phyloP scores from a whole-genome alignment of 2,113 vertebrate genomes.

The Acanthochromis polyacanthus region DNA sequence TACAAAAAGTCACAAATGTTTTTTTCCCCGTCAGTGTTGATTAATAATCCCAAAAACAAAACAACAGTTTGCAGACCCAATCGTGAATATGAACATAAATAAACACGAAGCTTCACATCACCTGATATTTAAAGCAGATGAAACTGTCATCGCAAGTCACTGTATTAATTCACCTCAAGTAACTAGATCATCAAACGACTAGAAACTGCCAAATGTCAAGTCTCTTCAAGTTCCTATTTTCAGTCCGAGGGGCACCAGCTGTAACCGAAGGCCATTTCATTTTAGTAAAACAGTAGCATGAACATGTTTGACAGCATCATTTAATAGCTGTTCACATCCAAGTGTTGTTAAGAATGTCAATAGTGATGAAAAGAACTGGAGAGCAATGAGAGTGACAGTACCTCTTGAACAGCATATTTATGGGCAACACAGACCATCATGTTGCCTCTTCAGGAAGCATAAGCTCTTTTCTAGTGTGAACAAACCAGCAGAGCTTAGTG shows the following conservation, averaged over 20 bases:
- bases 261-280: constrained; percentile 53
- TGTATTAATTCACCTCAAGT: constrained; percentile 34
- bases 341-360: constrained; percentile 42
- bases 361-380: constrained; percentile 7
- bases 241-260: constrained; percentile 39
- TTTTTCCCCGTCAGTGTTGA: constrained; percentile 53
- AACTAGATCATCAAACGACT: constrained; percentile 37
- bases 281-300: constrained; percentile 45
- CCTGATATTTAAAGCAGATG: constrained; percentile 44
- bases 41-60: constrained; percentile 43
- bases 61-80: constrained; percentile 31
- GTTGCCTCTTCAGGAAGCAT: constrained; percentile 21
- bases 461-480: constrained; percentile 17
- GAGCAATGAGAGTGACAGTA: constrained; percentile 30
- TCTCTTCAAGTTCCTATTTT: constrained; percentile 39
- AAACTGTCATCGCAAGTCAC: constrained; percentile 29
- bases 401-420: constrained; percentile 49
- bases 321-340: constrained; percentile 50
- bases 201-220: constrained; percentile 40
- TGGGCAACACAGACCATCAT: constrained; percentile 31
- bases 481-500: constrained; percentile 19
- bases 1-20: constrained; percentile 62
- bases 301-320: constrained; percentile 26
- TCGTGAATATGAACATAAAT: constrained; percentile 41
- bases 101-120: constrained; percentile 50